Evolutionary conservation across 2,113 vertebrate genomes (phyloP).

Genomic region (Opisthocomus hoazin): DNA sequence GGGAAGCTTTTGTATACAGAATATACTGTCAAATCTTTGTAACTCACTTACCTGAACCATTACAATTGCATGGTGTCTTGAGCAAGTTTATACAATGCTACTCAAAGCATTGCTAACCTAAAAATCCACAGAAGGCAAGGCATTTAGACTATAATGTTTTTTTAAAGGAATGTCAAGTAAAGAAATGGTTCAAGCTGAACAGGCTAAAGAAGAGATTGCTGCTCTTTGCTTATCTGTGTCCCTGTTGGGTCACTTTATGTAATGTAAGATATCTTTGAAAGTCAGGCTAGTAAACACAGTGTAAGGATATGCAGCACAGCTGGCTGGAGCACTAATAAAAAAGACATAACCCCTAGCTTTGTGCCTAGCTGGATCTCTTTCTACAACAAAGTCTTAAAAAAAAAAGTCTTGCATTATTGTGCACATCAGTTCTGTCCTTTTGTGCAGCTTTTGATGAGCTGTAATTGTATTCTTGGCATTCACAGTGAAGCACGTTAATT

Average conservation of each 20-base stretch:
- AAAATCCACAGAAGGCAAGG: neutral
- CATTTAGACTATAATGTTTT: neutral
- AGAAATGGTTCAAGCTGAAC: neutral
- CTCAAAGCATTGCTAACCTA: neutral
- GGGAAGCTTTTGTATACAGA: neutral
- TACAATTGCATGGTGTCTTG: neutral
- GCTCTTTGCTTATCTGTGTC: neutral
- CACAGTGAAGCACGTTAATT: constrained; percentile 53
- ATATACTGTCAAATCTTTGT: neutral
- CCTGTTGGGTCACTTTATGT: neutral
- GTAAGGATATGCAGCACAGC: neutral
- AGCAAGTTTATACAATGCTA: neutral
- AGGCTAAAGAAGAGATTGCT: neutral
- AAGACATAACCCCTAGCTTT: neutral
- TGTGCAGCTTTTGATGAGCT: constrained; percentile 44
- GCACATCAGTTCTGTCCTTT: constrained; percentile 24
- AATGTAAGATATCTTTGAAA: neutral
- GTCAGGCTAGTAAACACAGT: neutral
- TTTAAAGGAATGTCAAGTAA: neutral
- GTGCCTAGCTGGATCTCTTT: neutral
- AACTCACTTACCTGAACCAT: neutral
- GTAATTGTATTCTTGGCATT: constrained; percentile 45
- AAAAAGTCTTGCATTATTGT: neutral
- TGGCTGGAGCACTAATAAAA: neutral
- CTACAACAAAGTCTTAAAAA: neutral